Conservation (phyloP, 2,797 vertebrate species). For the Mycteria americana region DNA sequence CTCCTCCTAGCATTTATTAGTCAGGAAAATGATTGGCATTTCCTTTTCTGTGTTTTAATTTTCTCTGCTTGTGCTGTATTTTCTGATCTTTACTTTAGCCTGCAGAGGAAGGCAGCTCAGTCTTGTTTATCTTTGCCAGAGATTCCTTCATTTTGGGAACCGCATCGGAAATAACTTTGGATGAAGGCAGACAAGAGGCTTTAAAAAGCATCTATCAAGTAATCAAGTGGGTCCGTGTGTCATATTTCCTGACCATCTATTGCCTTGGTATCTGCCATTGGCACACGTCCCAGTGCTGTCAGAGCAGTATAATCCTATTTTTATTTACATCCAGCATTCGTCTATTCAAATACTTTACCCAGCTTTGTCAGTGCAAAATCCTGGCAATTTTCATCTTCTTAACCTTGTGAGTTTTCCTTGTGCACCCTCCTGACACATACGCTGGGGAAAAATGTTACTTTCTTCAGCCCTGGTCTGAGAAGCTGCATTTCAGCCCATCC, state of each 20-base stretch:
- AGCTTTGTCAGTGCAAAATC: not conserved
- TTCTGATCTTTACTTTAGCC: constrained; percentile 43
- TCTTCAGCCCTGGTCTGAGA: not conserved
- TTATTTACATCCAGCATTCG: constrained; percentile 17
- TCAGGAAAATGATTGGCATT: constrained; percentile 59
- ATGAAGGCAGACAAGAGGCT: constrained; percentile 49
- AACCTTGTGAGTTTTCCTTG: not conserved
- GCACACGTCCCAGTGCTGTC: not conserved
- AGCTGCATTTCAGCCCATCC: not conserved
- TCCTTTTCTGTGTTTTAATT: constrained; percentile 57
- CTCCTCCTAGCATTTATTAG: constrained; percentile 28
- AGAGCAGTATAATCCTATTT: not conserved
- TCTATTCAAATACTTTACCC: not conserved
- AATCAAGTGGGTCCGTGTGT: constrained; percentile 36
- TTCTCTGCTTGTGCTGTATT: constrained; percentile 27
- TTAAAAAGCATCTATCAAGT: constrained; percentile 63
- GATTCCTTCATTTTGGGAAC: constrained; percentile 44
- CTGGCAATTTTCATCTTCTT: not conserved
- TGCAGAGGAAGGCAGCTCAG: constrained; percentile 35
- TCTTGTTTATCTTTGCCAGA: constrained; percentile 59
- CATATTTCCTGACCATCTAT: constrained; percentile 56
- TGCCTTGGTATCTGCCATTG: constrained; percentile 50
- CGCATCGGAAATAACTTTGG: constrained; percentile 58
- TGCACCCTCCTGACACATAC: not conserved
- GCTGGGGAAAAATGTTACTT: not conserved